A percentile compares a stretch with the other conserved stretches of the same genome.
Evolutionary conservation across 2,113 vertebrate species (phyloP).

Genomic region (Tachuris rubrigastra): DNA sequence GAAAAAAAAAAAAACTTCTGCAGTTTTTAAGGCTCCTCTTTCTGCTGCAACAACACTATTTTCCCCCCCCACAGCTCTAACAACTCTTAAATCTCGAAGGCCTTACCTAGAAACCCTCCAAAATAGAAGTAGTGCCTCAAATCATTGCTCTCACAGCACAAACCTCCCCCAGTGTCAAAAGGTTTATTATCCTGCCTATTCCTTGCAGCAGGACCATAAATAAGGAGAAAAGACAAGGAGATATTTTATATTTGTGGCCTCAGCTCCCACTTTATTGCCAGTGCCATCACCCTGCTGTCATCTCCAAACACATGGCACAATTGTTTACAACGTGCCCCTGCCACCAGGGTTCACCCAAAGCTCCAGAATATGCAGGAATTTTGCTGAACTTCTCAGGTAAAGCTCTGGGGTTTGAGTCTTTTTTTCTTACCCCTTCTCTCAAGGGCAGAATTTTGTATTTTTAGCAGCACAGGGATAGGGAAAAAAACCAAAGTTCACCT

Average conservation of each 20-base stretch:
- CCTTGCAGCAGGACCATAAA: neutral
- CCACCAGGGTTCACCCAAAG: neutral
- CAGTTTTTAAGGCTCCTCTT: neutral
- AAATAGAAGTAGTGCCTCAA: neutral
- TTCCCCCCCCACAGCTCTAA: rapidly evolving
- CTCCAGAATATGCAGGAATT: neutral
- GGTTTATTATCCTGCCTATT: neutral
- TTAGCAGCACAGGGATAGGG: neutral
- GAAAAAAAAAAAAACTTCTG: neutral
- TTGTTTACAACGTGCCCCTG: neutral
- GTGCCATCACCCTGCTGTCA: neutral
- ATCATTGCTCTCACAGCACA: neutral
- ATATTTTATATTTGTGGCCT: neutral
- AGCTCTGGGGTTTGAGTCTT: neutral
- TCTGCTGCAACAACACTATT: neutral
- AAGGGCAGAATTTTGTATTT: neutral
- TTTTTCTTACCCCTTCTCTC: neutral
- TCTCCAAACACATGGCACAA: neutral
- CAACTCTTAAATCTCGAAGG: neutral
- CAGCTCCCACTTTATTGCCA: neutral
- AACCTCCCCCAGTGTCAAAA: neutral
- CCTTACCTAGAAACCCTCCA: neutral
- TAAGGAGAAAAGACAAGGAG: neutral
- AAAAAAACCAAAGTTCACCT: neutral
- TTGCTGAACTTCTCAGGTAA: neutral